These are phyloP conservation scores for Clistopyga incitator DNA, from an alignment of 2,888 invertebrate genomes.

Conservation along the genomic window DNA sequence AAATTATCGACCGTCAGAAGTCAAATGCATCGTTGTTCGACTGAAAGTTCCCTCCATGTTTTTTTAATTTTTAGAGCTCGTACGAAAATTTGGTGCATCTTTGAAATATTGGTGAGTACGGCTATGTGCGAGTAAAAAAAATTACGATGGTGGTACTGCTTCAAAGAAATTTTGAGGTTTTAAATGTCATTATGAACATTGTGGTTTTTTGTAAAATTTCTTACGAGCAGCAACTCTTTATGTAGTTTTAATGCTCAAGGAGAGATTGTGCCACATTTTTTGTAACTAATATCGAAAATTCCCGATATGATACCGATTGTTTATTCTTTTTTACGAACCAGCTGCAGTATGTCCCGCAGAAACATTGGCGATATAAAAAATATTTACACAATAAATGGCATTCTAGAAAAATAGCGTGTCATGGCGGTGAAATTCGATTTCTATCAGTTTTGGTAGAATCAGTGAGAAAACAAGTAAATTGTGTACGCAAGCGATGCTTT, in stretches of 20 bases:
- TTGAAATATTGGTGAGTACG: too few relatives aligned
- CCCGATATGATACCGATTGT: not conserved
- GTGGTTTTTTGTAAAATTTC: not conserved
- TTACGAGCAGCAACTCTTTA: not conserved
- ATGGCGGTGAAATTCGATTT: not conserved
- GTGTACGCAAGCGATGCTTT: not conserved
- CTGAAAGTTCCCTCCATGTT: too few relatives aligned
- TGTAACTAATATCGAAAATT: not conserved
- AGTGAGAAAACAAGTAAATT: not conserved
- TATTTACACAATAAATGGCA: not conserved
- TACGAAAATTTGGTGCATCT: too few relatives aligned
- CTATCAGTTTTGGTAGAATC: not conserved
- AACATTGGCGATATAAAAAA: conserved; percentile 1
- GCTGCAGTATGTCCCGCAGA: not conserved
- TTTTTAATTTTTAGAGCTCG: too few relatives aligned
- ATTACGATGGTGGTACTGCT: not conserved
- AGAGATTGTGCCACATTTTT: not conserved
- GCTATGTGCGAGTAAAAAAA: too few relatives aligned
- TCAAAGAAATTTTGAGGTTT: not conserved
- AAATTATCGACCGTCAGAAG: too few relatives aligned
- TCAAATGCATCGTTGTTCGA: too few relatives aligned
- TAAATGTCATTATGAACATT: conserved; percentile 1
- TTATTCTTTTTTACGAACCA: not conserved
- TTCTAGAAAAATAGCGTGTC: not conserved
- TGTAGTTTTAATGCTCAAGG: not conserved